Conservation (phyloP, 2,113 vertebrate species). For the Campylomormyrus numenius region DNA sequence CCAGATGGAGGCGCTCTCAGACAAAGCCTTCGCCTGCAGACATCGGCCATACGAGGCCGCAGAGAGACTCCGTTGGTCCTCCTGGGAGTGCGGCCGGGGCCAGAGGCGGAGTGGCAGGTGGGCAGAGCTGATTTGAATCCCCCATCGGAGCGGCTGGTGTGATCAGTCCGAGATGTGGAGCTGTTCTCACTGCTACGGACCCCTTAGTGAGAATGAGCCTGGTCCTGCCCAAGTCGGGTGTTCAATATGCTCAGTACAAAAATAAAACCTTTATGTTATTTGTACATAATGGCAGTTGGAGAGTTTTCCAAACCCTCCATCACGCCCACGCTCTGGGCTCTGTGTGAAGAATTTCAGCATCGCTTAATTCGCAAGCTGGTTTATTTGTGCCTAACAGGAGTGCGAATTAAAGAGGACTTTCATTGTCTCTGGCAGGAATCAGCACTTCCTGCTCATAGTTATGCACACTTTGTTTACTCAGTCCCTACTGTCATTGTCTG, state of each 20-base stretch:
- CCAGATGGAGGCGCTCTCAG: constrained; percentile 47
- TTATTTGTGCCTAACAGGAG: neutral
- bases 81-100: constrained; percentile 38
- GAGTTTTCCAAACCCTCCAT: neutral
- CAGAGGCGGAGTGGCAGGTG: constrained; percentile 42
- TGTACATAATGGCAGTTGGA: neutral
- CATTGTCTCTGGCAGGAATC: neutral
- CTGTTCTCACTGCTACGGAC: neutral
- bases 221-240: neutral
- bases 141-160: neutral
- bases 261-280: neutral
- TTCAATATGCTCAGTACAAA: neutral
- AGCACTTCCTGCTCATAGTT: neutral
- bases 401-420: neutral
- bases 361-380: neutral
- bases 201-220: neutral
- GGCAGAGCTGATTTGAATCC: neutral
- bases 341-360: neutral
- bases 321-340: neutral
- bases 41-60: constrained; percentile 46
- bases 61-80: constrained; percentile 48
- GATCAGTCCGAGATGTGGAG: neutral
- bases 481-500: neutral
- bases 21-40: constrained; percentile 46
- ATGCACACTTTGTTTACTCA: neutral